Conservation (phyloP, 1,140 invertebrate species). For the Leptinotarsa defecta region DNA sequence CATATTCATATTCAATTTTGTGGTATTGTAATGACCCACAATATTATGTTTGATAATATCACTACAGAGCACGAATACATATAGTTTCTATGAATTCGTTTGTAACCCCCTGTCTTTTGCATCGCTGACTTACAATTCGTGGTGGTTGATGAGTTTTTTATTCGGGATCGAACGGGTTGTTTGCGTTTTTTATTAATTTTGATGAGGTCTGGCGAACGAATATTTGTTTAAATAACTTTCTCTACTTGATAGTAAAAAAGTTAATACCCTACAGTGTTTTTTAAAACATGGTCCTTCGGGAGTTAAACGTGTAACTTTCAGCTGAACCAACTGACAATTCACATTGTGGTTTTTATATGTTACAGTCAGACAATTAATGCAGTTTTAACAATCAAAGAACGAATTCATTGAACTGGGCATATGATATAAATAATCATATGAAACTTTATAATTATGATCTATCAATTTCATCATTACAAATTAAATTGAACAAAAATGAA, state of each 20-base stretch:
- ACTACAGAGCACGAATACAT: constrained; percentile 12
- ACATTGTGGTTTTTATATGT: no score
- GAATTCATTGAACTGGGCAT: no score
- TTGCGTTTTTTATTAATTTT: constrained; percentile 1
- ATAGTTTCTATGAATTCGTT: constrained; percentile 16
- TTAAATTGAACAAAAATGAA: no score
- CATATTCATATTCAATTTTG: constrained; percentile 28
- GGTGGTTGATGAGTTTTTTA: constrained; percentile 23
- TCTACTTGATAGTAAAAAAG: not conserved
- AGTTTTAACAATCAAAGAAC: no score
- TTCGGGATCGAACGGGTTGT: constrained; percentile 10
- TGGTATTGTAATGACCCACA: constrained; percentile 20
- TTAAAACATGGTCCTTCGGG: no score
- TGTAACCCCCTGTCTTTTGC: constrained; percentile 21
- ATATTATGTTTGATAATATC: constrained; percentile 18
- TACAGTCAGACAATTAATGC: no score
- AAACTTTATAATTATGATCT: no score
- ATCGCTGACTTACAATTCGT: constrained; percentile 6
- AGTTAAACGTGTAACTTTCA: no score
- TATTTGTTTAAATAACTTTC: not conserved
- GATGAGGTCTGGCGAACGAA: not conserved
- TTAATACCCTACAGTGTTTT: no score
- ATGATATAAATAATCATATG: no score
- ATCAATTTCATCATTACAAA: no score
- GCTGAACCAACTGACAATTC: no score